These are phyloP conservation scores for Tetrax tetrax DNA, from an alignment of 2,113 vertebrate genomes.

Conservation along the genomic window DNA sequence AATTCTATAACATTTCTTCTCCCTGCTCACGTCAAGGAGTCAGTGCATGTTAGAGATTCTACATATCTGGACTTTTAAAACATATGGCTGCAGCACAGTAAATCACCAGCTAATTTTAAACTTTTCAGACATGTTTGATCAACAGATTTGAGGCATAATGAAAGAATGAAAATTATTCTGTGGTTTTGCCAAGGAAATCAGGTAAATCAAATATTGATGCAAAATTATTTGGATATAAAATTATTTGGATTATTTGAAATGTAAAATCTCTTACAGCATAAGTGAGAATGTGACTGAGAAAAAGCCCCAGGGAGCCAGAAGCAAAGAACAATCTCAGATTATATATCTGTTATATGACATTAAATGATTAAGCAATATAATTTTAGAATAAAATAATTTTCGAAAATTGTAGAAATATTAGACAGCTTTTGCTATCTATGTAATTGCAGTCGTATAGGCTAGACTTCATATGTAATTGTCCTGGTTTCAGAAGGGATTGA, in stretches of 20 bases:
- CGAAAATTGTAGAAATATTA: too few relatives aligned
- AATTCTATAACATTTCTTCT: not conserved
- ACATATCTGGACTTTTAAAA: not conserved
- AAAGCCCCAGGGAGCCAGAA: not conserved
- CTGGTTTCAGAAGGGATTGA: too few relatives aligned
- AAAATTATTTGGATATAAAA: not conserved
- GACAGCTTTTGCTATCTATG: too few relatives aligned
- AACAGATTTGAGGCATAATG: not conserved
- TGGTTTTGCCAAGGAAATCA: not conserved
- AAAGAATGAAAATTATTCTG: not conserved
- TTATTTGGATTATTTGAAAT: not conserved
- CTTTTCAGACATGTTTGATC: not conserved
- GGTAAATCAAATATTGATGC: not conserved
- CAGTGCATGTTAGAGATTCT: not conserved
- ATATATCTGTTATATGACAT: not conserved
- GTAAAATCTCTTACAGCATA: not conserved
- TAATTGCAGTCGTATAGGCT: too few relatives aligned
- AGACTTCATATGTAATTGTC: too few relatives aligned
- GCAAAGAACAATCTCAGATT: not conserved
- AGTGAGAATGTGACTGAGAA: not conserved
- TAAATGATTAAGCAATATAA: too few relatives aligned
- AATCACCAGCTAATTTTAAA: not conserved
- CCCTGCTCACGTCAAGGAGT: rapidly evolving
- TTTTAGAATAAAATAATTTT: too few relatives aligned
- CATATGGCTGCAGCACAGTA: not conserved